Evolutionary conservation across 2,113 vertebrate species (phyloP).

Genomic region (Cinclus mexicanus): DNA sequence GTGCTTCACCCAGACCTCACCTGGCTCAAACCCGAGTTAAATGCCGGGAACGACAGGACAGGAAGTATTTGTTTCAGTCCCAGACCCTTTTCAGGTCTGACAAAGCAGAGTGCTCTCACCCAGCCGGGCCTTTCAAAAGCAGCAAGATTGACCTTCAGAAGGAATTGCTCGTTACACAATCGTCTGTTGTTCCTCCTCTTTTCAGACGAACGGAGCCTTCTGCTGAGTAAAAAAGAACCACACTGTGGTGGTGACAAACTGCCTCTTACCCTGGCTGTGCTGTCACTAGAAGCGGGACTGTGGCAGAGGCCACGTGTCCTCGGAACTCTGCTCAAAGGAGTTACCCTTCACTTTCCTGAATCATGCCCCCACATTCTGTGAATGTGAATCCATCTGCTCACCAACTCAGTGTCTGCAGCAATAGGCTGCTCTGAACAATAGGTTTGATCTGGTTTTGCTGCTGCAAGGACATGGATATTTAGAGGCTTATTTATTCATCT

Average conservation of each 20-base stretch:
- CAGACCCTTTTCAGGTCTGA: background rate
- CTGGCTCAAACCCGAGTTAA: background rate
- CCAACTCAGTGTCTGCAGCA: background rate
- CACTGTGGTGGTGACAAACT: slow-evolving; percentile 73
- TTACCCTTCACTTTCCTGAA: background rate
- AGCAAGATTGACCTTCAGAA: background rate
- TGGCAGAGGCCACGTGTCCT: slow-evolving; percentile 83
- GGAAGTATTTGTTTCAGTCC: background rate
- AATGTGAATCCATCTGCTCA: background rate
- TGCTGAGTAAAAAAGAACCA: slow-evolving; percentile 69
- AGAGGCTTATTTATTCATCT: background rate
- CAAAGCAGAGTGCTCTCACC: background rate
- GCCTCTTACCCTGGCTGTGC: slow-evolving; percentile 75
- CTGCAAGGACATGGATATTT: background rate
- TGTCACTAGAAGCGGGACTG: slow-evolving; percentile 78
- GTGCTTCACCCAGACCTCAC: background rate
- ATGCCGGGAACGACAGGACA: background rate
- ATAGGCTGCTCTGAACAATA: background rate
- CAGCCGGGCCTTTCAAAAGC: background rate
- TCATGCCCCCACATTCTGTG: background rate
- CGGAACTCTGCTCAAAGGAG: slow-evolving; percentile 90
- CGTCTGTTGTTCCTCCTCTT: slow-evolving; percentile 40
- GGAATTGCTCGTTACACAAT: background rate
- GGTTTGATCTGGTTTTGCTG: background rate
- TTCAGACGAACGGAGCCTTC: slow-evolving; percentile 70